Evolutionary conservation across 2,888 invertebrate genomes (phyloP).

Genomic region (Pyrgus malvae): DNA sequence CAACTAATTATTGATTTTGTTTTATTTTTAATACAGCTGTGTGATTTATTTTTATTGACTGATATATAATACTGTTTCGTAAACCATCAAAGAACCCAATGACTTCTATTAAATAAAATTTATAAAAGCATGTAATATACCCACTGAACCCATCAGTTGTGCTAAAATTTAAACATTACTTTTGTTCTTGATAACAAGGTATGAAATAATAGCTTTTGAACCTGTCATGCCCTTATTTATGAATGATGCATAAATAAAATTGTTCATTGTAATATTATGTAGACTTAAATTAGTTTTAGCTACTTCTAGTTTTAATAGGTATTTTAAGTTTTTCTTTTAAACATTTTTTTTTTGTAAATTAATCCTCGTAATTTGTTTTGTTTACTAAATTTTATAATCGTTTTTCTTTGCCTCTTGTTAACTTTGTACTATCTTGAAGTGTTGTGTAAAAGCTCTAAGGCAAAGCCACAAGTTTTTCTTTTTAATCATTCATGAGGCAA

Average conservation of each 20-base stretch:
- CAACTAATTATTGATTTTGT: too few species aligned
- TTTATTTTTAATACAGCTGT: too few species aligned
- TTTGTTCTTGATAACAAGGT: too few species aligned
- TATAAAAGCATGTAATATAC: too few species aligned
- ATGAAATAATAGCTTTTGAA: too few species aligned
- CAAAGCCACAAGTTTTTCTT: conserved; percentile 8
- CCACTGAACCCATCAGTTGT: too few species aligned
- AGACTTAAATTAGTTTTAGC: conserved; percentile 22
- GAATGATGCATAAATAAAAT: conserved; percentile 9
- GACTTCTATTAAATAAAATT: too few species aligned
- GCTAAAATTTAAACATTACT: too few species aligned
- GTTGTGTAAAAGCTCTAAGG: conserved; percentile 22
- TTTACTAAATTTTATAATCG: conserved; percentile 51
- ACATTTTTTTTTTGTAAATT: conserved; percentile 9
- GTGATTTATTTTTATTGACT: too few species aligned
- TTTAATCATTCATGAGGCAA: conserved; percentile 6
- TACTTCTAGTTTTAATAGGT: conserved; percentile 12
- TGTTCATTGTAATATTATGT: conserved; percentile 2
- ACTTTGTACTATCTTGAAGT: conserved; percentile 25
- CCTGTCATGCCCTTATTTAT: neutral
- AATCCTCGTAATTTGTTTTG: conserved; percentile 47
- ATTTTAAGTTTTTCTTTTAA: conserved; percentile 10
- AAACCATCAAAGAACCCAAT: too few species aligned
- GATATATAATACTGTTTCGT: too few species aligned
- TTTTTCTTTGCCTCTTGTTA: conserved; percentile 34